phyloP scores from a whole-genome alignment of 1,140 invertebrate genomes.

The Danaus plexippus region DNA sequence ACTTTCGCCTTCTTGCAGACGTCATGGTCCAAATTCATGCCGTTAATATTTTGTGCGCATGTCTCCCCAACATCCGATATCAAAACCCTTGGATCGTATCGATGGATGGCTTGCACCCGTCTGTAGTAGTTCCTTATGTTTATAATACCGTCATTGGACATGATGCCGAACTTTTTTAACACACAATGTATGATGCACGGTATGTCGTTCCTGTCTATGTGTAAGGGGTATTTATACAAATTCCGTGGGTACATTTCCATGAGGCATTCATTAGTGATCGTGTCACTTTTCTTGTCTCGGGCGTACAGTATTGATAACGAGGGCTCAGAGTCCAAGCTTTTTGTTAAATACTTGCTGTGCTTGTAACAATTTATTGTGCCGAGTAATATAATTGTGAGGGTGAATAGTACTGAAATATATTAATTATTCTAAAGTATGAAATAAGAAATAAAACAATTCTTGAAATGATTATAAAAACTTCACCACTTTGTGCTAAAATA shows the following conservation, averaged over 20 bases:
- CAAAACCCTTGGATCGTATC: slow-evolving; percentile 60
- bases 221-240: slow-evolving; percentile 53
- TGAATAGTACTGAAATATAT: slow-evolving; percentile 45
- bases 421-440: slow-evolving; percentile 7
- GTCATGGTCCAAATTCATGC: slow-evolving; percentile 59
- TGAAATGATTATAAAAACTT: not conserved
- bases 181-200: slow-evolving; percentile 64
- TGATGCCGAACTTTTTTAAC: slow-evolving; percentile 60
- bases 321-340: slow-evolving; percentile 47
- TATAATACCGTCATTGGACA: slow-evolving; percentile 57
- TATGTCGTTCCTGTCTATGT: slow-evolving; percentile 54
- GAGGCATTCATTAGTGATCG: slow-evolving; percentile 50
- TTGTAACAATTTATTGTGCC: slow-evolving; percentile 30
- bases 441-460: not conserved
- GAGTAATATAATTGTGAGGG: slow-evolving; percentile 26
- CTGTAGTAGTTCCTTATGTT: slow-evolving; percentile 59
- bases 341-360: slow-evolving; percentile 39
- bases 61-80: slow-evolving; percentile 63
- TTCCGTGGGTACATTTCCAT: slow-evolving; percentile 61
- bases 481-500: not conserved
- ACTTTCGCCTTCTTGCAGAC: slow-evolving; percentile 63
- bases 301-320: slow-evolving; percentile 58
- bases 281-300: slow-evolving; percentile 50
- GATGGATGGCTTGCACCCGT: slow-evolving; percentile 53
- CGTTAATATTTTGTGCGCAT: slow-evolving; percentile 56